Conservation (phyloP, 2,888 invertebrate genomes). For the Hirtodrosophila duncani region DNA sequence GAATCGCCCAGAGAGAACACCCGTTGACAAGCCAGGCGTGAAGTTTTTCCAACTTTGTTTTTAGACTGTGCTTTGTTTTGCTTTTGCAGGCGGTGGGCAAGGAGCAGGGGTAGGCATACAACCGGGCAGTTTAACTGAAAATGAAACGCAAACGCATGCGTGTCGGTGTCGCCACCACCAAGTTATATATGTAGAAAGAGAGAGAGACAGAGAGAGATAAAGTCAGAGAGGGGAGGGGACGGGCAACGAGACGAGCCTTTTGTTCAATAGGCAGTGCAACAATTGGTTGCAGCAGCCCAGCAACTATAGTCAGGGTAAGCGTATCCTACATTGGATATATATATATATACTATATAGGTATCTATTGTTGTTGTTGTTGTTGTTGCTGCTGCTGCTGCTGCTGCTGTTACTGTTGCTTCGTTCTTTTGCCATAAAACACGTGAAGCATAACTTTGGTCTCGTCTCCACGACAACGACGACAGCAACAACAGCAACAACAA, state of each 20-base stretch:
- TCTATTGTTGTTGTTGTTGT: slow-evolving; percentile 33
- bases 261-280: slow-evolving; percentile 48
- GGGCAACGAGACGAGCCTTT: slow-evolving; percentile 17
- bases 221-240: neutral
- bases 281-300: slow-evolving; percentile 45
- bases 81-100: slow-evolving; percentile 16
- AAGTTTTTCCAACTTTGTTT: slow-evolving; percentile 62
- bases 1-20: slow-evolving; percentile 51
- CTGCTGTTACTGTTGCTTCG: slow-evolving; percentile 30
- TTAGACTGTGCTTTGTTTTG: slow-evolving; percentile 50
- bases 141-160: slow-evolving; percentile 57
- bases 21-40: slow-evolving; percentile 55
- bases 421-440: slow-evolving; percentile 57
- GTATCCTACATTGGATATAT: too few species aligned
- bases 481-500: slow-evolving; percentile 15
- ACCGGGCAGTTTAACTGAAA: slow-evolving; percentile 40
- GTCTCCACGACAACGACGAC: slow-evolving; percentile 46
- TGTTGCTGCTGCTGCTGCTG: too few species aligned
- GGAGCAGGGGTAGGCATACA: neutral
- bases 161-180: slow-evolving; percentile 63
- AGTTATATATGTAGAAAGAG: too few species aligned
- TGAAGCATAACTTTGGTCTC: slow-evolving; percentile 56
- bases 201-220: slow-evolving; percentile 6
- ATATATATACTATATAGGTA: slow-evolving; percentile 9
- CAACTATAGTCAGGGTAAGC: neutral